phyloP scores from a whole-genome alignment of 2,113 vertebrate species.

The Laticauda colubrina region DNA sequence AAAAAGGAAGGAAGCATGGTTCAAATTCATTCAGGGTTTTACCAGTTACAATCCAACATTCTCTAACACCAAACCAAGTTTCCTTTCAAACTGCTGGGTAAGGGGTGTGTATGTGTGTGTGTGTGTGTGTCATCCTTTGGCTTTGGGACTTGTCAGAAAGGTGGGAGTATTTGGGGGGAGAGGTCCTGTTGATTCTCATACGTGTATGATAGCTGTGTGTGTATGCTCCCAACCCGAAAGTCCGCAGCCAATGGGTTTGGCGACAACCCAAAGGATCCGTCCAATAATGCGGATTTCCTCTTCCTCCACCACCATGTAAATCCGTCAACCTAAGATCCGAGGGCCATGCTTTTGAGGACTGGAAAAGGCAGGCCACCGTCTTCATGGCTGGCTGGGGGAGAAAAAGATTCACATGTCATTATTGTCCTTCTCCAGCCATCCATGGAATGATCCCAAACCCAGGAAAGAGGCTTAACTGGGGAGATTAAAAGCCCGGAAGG shows the following conservation, averaged over 20 bases:
- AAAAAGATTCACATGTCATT: background rate
- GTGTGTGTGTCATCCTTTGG: too few relatives aligned
- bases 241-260: background rate
- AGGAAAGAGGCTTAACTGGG: background rate
- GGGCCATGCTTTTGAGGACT: background rate
- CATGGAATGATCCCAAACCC: background rate
- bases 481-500: background rate
- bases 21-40: background rate
- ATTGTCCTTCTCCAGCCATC: background rate
- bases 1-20: fast-evolving
- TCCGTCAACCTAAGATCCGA: background rate
- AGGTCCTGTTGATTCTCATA: background rate
- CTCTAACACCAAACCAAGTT: background rate
- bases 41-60: background rate
- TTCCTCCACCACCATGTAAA: background rate
- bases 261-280: background rate
- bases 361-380: background rate
- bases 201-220: background rate
- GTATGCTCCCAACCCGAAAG: background rate
- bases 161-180: too few relatives aligned
- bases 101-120: too few relatives aligned
- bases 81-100: background rate
- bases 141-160: too few relatives aligned
- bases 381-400: fast-evolving
- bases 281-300: background rate